Conservation (phyloP, 2,888 invertebrate species). For the Cephus pulcher region DNA sequence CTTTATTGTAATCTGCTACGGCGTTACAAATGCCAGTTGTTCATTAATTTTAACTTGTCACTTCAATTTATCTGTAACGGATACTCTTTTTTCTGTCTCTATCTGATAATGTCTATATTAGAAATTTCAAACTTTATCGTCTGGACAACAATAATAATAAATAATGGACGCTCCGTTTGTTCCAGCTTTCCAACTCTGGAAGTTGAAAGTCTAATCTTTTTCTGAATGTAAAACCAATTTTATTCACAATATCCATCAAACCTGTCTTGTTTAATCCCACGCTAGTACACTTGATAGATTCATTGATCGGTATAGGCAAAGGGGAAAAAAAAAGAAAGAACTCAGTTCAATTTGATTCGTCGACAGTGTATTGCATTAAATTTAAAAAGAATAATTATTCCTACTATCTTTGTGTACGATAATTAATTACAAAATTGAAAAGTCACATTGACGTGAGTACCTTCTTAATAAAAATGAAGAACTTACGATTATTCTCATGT, state of each 20-base stretch:
- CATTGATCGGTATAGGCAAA: not conserved
- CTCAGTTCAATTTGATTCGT: constrained; percentile 20
- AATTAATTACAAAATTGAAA: constrained; percentile 44
- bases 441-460: not conserved
- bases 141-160: constrained; percentile 22
- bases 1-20: constrained; percentile 8
- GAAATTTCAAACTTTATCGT: too few relatives aligned
- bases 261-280: not conserved
- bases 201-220: not conserved
- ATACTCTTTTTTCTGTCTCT: not conserved
- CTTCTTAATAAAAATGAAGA: not conserved
- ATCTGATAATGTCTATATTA: not conserved
- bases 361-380: constrained; percentile 53
- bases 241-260: not conserved
- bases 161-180: constrained; percentile 39
- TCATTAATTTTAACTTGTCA: not conserved
- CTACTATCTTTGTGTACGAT: constrained; percentile 30
- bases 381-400: constrained; percentile 38
- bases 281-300: not conserved
- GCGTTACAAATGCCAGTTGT: not conserved
- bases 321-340: not conserved
- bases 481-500: not conserved
- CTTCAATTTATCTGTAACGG: not conserved
- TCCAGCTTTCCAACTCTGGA: constrained; percentile 26
- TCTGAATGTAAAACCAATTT: not conserved